These are phyloP conservation scores for Drosophila tropicalis DNA, from an alignment of 1,140 invertebrate genomes.

Conservation along the genomic window DNA sequence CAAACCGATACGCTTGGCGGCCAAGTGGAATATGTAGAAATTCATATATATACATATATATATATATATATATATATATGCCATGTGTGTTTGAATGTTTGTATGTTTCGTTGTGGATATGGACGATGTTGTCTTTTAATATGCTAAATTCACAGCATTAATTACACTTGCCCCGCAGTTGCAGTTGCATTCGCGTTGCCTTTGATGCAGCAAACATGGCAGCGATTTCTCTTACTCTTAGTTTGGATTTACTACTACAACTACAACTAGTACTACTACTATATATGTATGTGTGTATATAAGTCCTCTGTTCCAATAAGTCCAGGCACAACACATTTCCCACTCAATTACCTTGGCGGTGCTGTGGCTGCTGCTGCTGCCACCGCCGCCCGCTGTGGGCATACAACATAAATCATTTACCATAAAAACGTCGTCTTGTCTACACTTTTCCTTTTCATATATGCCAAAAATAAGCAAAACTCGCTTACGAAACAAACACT, in stretches of 20 bases:
- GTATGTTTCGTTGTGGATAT: not conserved
- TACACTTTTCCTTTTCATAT: constrained; percentile 79
- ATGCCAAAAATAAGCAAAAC: constrained; percentile 73
- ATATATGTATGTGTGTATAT: not conserved
- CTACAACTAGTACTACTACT: no score
- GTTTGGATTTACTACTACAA: not conserved
- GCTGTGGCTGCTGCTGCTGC: constrained; percentile 7
- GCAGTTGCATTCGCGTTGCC: constrained; percentile 54
- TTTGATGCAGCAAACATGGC: constrained; percentile 75
- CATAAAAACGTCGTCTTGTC: constrained; percentile 77
- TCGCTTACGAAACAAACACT: constrained; percentile 78
- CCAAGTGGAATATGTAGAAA: constrained; percentile 28
- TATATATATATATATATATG: not conserved
- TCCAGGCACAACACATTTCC: constrained; percentile 61
- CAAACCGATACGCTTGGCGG: constrained; percentile 46
- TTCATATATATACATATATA: not conserved
- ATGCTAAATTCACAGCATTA: constrained; percentile 80
- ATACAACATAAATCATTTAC: constrained; percentile 70
- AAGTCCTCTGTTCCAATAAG: constrained; percentile 32
- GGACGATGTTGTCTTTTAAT: constrained; percentile 68
- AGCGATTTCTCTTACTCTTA: constrained; percentile 24
- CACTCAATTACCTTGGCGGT: constrained; percentile 79
- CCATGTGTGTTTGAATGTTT: not conserved
- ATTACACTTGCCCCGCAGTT: constrained; percentile 70
- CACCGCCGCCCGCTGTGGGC: constrained; percentile 52